Percentiles rank a stretch among this genome's conserved stretches.
Conservation (phyloP, 2,888 invertebrate species). For the Platypus cylindrus region DNA sequence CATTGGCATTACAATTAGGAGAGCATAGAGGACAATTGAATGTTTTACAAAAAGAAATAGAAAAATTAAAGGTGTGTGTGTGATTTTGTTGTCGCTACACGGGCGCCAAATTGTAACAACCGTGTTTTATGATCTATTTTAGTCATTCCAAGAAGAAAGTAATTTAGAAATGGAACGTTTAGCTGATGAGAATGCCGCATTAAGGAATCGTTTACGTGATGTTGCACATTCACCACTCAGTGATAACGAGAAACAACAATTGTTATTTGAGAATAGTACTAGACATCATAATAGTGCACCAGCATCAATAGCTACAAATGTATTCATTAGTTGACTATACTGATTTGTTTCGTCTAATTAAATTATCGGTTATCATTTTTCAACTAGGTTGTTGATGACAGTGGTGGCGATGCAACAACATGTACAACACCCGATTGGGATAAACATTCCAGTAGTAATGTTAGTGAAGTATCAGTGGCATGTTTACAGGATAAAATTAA, state of each 20-base stretch:
- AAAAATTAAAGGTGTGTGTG: slow-evolving; percentile 50
- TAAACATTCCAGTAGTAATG: slow-evolving; percentile 74
- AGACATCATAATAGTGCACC: slow-evolving; percentile 66
- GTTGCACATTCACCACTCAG: slow-evolving; percentile 71
- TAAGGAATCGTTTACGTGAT: slow-evolving; percentile 63
- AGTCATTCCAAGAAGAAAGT: slow-evolving; percentile 47
- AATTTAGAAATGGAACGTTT: slow-evolving; percentile 51
- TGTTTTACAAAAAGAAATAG: slow-evolving; percentile 53
- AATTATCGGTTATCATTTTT: not conserved
- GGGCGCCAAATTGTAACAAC: too few relatives aligned
- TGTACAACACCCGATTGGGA: slow-evolving; percentile 81
- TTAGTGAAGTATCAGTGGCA: slow-evolving; percentile 82
- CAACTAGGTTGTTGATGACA: slow-evolving; percentile 26
- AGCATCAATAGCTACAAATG: slow-evolving; percentile 54
- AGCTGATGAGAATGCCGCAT: slow-evolving; percentile 62
- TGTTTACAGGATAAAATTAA: slow-evolving; percentile 87
- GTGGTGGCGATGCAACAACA: slow-evolving; percentile 44
- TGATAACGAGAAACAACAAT: slow-evolving; percentile 71
- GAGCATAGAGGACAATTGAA: slow-evolving; percentile 56
- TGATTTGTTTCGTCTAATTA: not conserved
- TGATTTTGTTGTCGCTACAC: too few relatives aligned
- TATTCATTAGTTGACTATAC: slow-evolving; percentile 19
- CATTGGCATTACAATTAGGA: slow-evolving; percentile 50
- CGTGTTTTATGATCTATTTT: slow-evolving; percentile 9
- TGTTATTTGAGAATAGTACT: slow-evolving; percentile 59